Evolutionary conservation across 2,797 vertebrate genomes (phyloP).

Genomic region (Bucorvus abyssinicus): DNA sequence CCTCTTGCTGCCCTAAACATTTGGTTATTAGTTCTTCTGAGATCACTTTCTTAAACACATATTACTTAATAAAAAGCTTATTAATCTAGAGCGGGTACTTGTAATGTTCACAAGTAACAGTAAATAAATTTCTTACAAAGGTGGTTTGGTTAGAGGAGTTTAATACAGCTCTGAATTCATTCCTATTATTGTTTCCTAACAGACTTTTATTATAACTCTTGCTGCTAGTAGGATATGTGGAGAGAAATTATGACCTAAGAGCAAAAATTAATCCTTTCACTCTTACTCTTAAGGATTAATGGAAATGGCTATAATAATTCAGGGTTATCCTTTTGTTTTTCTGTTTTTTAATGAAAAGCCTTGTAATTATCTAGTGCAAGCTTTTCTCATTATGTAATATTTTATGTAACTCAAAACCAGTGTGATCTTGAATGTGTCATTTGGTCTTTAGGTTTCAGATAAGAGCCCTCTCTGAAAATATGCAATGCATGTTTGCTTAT

Average conservation of each 20-base stretch:
- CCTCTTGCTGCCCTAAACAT: not conserved
- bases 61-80: not conserved
- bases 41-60: not conserved
- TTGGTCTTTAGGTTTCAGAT: not conserved
- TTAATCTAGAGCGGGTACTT: not conserved
- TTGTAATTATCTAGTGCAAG: not conserved
- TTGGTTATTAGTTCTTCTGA: not conserved
- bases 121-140: not conserved
- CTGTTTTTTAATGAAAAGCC: not conserved
- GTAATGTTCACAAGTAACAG: not conserved
- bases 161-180: not conserved
- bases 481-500: not conserved
- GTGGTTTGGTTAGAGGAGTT: not conserved
- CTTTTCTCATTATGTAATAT: not conserved
- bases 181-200: not conserved
- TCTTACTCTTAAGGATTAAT: slow-evolving; percentile 25
- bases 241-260: not conserved
- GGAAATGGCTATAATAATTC: not conserved
- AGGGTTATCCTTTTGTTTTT: not conserved
- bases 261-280: not conserved
- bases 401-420: not conserved
- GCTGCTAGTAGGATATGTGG: not conserved
- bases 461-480: not conserved
- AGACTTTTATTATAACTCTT: not conserved
- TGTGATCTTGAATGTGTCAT: not conserved